Base-by-base conservation (phyloP, 2,113 vertebrate species). In the Brachypodius melanocephalos region DNA sequence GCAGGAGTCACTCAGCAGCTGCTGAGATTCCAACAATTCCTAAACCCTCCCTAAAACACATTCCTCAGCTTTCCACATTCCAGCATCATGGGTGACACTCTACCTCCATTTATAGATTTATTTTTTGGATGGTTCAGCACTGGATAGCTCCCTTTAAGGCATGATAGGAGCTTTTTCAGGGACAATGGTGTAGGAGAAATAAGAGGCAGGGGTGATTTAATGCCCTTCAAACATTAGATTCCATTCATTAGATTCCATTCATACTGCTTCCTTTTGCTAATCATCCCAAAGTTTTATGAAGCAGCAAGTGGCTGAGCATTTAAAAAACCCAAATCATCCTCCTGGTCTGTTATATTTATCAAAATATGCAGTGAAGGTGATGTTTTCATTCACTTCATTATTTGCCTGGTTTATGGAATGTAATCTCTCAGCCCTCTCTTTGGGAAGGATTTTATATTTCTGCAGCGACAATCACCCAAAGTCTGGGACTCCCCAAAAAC, bases 1-100 rank as follows among this genome's bases (percentile, higher is more conserved):
- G 81, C 7, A 52, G 73, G 38, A 38, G 10, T 3, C 48, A 5
- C 9, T 17, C 45, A 73, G 45, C 71, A 45, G n/a, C 17, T 43
- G 54, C 8, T 0, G 6, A 43, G 48, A 42, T 49, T 34, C 59
- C 36, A 38, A 4, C 0, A 0, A 49, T 14, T 14, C 15, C 71
- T 14, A 34, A 22, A 20, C 12, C 48, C 46, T 62, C 13, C 73
- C 77, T 72, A 7, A 67, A 71, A 5, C 52, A 55, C n/a, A 49
- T 17, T 17, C 43, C 69, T 52, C 1, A 0, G 3, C 28, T 55
- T 45, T 28, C 17, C 54, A 68, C 13, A 6, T 36, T 59, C 57
- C 57, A 81, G 31, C 24, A 59, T 17, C 43, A 5, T 2, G 8
- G n/a, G 5, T 29, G 26, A 15, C 18, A 18, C 14, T 68, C 63